Base-by-base conservation (phyloP, 2,888 invertebrate species). In the Amblyjoppa fuscipennis region DNA sequence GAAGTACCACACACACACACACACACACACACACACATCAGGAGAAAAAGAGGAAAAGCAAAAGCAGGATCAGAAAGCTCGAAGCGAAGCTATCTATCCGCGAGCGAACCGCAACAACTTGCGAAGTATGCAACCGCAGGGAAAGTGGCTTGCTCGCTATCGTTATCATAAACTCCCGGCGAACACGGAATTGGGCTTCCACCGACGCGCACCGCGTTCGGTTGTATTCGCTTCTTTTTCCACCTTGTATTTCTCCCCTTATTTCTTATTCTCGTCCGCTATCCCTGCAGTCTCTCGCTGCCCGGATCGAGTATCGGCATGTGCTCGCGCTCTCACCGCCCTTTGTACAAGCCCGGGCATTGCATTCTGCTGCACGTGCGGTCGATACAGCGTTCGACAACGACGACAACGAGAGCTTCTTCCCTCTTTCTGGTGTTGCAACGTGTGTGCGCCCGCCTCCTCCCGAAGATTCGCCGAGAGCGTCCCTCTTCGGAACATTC, bases 151-250 rank as follows among this genome's bases (percentile, higher is more conserved):
- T 61, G 68, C 78, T 76, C 76, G 83, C 89, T 90, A 86, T 88
- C 89, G 88, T 89, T 90, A 90, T 90, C 89, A 89, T 91, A 90
- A 90, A 90, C 88, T 89, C 86, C 71, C 61, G 77, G 70, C 75
- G 75, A 85, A 87, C 87, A 86, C 69, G 87, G 86, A 84, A 84
- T 84, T 86, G 83, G 86, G 86, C 84, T 85, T 83, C 61, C 73
- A 66, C 45, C 34, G 56, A 69, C 66, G 64, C 51, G 71, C 71
- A 41, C 45, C 51, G 25, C 64, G 38, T 25, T 38, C 66, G 64
- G 71, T 49, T 66, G 41, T 25, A n/a, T 53, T 49, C 45, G 28
- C 56, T 71, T 49, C 31, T 71, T 75, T 31, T 77, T 66, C 53
- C 11, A n/a, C 28, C 68, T 77, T 68, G 68, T 77, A 45, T 53